phyloP scores from a whole-genome alignment of 2,888 invertebrate genomes.

The Chrysina gloriosa region DNA sequence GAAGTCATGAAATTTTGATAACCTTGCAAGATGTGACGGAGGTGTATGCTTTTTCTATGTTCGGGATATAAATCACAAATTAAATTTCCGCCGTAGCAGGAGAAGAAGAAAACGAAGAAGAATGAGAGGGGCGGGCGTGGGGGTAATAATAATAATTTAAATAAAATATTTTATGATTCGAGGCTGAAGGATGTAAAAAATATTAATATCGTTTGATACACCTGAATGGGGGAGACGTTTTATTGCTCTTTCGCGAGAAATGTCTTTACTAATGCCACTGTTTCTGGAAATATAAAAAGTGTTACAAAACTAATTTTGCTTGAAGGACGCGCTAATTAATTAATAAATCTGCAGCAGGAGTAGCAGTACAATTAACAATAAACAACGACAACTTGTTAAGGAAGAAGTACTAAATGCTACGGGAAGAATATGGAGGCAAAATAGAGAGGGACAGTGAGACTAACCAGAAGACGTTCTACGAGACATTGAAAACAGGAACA shows the following conservation, averaged over 20 bases:
- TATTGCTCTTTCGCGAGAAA: constrained; percentile 15
- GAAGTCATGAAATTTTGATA: constrained; percentile 28
- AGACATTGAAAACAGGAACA: too few relatives aligned
- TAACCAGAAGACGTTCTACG: too few relatives aligned
- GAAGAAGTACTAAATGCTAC: too few relatives aligned
- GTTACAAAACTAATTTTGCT: too few relatives aligned
- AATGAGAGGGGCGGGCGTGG: not conserved
- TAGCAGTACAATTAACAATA: too few relatives aligned
- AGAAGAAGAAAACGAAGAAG: not conserved
- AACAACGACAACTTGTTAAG: too few relatives aligned
- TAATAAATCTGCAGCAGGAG: too few relatives aligned
- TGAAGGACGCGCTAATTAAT: too few relatives aligned
- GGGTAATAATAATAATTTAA: constrained; percentile 27
- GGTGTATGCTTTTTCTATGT: constrained; percentile 5
- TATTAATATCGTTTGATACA: constrained; percentile 6
- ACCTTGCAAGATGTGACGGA: constrained; percentile 20
- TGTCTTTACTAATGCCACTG: too few relatives aligned
- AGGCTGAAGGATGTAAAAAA: constrained; percentile 5
- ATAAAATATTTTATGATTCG: constrained; percentile 29
- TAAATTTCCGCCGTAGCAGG: constrained; percentile 19
- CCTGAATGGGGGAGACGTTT: not conserved
- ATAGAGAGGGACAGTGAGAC: too few relatives aligned
- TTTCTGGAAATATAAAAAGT: too few relatives aligned
- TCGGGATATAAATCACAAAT: constrained; percentile 26
- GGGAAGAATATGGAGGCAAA: too few relatives aligned